Percentiles rank a stretch among this genome's conserved stretches.
phyloP scores from a whole-genome alignment of 2,113 vertebrate species.

The Pimephales promelas region DNA sequence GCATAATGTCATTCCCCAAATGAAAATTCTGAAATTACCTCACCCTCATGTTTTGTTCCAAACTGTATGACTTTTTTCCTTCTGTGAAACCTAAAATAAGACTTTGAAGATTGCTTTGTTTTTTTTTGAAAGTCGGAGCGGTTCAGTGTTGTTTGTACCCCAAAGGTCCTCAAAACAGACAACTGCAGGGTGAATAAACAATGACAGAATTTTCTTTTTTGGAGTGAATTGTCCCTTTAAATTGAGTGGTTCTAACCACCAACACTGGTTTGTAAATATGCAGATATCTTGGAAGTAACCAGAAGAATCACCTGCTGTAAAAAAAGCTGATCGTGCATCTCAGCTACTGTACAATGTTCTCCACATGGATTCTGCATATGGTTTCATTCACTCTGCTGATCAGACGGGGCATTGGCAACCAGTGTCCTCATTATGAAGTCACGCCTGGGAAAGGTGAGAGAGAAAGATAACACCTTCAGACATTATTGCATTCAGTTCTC shows the following conservation, averaged over 20 bases:
- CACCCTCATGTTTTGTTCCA: background rate
- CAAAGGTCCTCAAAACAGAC: background rate
- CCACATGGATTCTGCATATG: background rate
- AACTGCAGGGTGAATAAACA: background rate
- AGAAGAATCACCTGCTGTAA: background rate
- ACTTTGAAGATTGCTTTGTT: background rate
- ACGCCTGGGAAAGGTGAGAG: slow-evolving; percentile 3
- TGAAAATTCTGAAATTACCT: background rate
- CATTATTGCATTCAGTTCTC: background rate
- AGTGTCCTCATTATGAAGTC: background rate
- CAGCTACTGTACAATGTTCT: slow-evolving; percentile 13
- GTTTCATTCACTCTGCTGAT: background rate
- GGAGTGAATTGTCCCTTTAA: background rate
- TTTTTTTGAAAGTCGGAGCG: background rate
- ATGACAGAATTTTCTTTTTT: background rate
- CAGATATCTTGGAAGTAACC: slow-evolving; percentile 13
- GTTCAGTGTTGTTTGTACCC: background rate
- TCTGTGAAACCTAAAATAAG: background rate
- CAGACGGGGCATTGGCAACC: background rate
- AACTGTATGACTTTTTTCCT: background rate
- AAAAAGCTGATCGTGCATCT: background rate
- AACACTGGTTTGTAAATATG: background rate
- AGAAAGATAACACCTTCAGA: background rate
- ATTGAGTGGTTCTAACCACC: background rate
- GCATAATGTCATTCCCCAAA: background rate